Conservation (phyloP, 2,888 invertebrate genomes). For the Bellardia bayeri region DNA sequence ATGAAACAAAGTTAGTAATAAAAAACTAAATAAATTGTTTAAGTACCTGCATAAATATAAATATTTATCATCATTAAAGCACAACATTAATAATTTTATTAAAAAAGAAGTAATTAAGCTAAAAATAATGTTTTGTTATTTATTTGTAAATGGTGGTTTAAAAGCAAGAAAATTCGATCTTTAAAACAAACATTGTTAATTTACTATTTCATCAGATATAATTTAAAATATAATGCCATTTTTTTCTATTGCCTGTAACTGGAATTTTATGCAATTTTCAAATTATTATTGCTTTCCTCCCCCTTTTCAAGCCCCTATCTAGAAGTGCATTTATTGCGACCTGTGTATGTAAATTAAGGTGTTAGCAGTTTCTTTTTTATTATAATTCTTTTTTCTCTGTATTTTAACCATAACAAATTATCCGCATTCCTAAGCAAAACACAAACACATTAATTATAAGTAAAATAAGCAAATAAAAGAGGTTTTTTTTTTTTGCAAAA, state of each 20-base stretch:
- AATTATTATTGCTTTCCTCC: no score
- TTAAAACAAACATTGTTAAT: no score
- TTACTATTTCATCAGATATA: no score
- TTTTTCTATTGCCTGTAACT: no score
- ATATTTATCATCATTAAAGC: conserved; percentile 64
- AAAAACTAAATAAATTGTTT: conserved; percentile 33
- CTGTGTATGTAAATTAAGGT: conserved; percentile 39
- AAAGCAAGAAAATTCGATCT: no score
- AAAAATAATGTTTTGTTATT: background rate
- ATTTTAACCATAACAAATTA: conserved; percentile 53
- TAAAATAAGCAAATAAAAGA: conserved; percentile 48
- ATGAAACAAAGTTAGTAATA: background rate
- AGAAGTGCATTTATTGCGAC: background rate
- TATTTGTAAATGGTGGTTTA: no score
- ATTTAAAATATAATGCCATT: no score
- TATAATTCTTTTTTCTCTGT: background rate
- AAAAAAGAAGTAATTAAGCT: background rate
- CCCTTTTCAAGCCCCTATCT: no score
- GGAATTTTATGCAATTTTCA: no score
- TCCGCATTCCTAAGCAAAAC: conserved; percentile 67
- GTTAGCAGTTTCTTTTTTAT: conserved; percentile 23
- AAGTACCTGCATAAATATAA: conserved; percentile 46
- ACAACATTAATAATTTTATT: conserved; percentile 56
- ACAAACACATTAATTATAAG: conserved; percentile 64
- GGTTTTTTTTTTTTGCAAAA: conserved; percentile 10